Conservation (phyloP, 1,140 invertebrate genomes). For the Aphelinus atriplicis region DNA sequence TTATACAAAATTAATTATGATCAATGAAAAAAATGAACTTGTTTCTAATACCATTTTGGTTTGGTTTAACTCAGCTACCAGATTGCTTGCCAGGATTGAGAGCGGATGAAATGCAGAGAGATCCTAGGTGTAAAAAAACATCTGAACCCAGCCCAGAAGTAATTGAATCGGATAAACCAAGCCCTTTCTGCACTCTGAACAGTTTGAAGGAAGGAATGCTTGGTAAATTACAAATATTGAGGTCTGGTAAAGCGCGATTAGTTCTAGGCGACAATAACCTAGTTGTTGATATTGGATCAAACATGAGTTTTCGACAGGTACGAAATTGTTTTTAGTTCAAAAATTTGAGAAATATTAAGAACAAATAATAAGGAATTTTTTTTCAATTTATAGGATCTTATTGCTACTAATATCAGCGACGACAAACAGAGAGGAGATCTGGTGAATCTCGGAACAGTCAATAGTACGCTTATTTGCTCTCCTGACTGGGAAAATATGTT, state of each 20-base stretch:
- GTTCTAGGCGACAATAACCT: slow-evolving; percentile 58
- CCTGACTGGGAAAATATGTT: slow-evolving; percentile 58
- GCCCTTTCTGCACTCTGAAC: slow-evolving; percentile 50
- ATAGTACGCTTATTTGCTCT: slow-evolving; percentile 55
- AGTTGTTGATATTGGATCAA: slow-evolving; percentile 54
- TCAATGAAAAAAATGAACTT: neutral
- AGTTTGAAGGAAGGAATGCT: slow-evolving; percentile 57
- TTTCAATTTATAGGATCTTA: slow-evolving; percentile 56
- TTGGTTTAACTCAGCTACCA: slow-evolving; percentile 52
- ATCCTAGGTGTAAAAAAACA: slow-evolving; percentile 39
- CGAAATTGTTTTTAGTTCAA: slow-evolving; percentile 9
- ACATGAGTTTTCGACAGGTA: slow-evolving; percentile 58
- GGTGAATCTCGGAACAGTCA: slow-evolving; percentile 58
- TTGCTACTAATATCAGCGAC: slow-evolving; percentile 56
- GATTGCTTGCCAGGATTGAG: slow-evolving; percentile 56
- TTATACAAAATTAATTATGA: neutral
- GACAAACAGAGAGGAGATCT: slow-evolving; percentile 53
- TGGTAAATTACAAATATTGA: slow-evolving; percentile 61
- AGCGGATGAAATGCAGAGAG: slow-evolving; percentile 42
- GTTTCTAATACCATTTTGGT: slow-evolving; percentile 12
- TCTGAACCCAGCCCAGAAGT: slow-evolving; percentile 30
- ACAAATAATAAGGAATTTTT: neutral
- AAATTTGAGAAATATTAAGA: neutral
- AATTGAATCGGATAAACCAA: slow-evolving; percentile 37
- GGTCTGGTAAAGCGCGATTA: slow-evolving; percentile 58